Evolutionary conservation across 2,113 vertebrate species (phyloP).

Genomic region (Albula glossodonta): DNA sequence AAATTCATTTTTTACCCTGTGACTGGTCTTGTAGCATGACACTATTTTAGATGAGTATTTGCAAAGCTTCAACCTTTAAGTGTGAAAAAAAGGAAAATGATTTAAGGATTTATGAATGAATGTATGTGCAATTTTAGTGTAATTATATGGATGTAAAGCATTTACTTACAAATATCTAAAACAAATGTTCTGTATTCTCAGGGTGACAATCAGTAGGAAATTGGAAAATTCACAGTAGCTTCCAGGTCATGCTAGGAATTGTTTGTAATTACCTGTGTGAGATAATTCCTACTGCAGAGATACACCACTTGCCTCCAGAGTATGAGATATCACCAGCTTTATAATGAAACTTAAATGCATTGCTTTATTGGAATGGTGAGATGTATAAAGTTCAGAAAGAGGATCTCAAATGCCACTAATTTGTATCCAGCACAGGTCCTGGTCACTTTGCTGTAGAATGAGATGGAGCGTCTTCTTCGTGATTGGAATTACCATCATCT

Average conservation of each 20-base stretch:
- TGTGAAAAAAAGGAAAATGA: no score
- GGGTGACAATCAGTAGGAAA: no score
- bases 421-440: background rate
- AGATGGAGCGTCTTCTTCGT: background rate
- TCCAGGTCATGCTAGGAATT: background rate
- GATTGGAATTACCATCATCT: background rate
- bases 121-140: no score
- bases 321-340: background rate
- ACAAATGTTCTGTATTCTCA: no score
- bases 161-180: background rate
- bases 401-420: background rate
- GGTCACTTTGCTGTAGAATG: background rate
- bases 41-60: background rate
- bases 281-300: no score
- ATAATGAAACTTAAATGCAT: background rate
- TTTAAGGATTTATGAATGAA: no score
- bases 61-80: background rate
- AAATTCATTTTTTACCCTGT: no score
- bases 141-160: no score
- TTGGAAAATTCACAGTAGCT: background rate
- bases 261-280: background rate
- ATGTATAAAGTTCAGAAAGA: background rate
- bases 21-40: background rate
- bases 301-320: background rate
- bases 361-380: background rate